These are phyloP conservation scores for Caenorhabditis latens DNA, from an alignment of 1,140 invertebrate genomes.

Conservation along the genomic window DNA sequence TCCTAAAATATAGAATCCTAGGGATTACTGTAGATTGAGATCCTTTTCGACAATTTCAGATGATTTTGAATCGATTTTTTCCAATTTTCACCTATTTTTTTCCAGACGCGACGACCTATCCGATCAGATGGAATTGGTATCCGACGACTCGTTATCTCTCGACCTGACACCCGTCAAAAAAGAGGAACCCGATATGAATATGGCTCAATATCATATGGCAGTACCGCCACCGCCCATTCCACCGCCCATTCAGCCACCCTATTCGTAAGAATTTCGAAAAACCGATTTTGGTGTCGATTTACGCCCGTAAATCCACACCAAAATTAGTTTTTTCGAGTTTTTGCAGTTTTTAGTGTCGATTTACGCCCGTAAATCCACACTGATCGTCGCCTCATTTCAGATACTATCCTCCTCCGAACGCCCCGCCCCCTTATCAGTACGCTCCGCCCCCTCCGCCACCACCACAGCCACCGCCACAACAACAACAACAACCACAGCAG, in stretches of 20 bases:
- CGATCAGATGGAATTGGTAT: conserved; percentile 35
- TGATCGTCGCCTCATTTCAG: too few relatives aligned
- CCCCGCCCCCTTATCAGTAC: not conserved
- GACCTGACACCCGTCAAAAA: not conserved
- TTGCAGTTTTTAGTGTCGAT: too few relatives aligned
- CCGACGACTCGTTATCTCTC: not conserved
- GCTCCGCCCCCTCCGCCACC: not conserved
- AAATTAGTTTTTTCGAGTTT: too few relatives aligned
- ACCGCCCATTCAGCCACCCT: conserved; percentile 8
- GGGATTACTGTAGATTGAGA: too few relatives aligned
- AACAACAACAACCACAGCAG: not conserved
- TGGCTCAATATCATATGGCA: conserved; percentile 2
- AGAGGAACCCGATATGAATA: not conserved
- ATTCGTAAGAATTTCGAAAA: not conserved
- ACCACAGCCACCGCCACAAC: not conserved
- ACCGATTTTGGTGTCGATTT: too few relatives aligned
- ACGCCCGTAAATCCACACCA: too few relatives aligned
- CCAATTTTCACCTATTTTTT: not conserved
- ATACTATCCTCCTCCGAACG: not conserved
- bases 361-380: too few relatives aligned
- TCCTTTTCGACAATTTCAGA: too few relatives aligned
- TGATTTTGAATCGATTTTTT: too few relatives aligned
- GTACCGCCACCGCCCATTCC: not conserved
- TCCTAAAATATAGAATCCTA: too few relatives aligned
- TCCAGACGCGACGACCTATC: not conserved